Conservation (phyloP, 2,113 vertebrate genomes). For the Camelus dromedarius region DNA sequence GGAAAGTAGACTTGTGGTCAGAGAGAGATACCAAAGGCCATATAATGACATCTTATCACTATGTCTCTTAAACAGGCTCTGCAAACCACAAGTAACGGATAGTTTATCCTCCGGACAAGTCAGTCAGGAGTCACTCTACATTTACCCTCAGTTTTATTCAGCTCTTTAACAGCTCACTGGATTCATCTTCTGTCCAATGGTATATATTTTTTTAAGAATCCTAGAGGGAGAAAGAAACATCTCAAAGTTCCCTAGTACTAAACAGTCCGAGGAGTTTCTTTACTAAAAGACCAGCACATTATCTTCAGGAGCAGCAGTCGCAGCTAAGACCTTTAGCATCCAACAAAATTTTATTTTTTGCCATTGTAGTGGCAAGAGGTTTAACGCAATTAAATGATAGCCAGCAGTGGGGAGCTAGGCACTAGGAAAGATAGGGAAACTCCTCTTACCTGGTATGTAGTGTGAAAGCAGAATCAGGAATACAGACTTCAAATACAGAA, state of each 20-base stretch:
- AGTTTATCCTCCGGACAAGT: not conserved
- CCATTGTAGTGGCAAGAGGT: not conserved
- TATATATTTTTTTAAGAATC: not conserved
- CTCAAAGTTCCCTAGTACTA: not conserved
- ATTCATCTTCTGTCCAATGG: not conserved
- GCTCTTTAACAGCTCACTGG: not conserved
- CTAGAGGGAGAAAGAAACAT: not conserved
- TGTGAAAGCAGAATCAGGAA: conserved; percentile 36
- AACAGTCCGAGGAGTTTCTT: not conserved
- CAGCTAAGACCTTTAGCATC: not conserved
- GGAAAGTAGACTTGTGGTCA: not conserved
- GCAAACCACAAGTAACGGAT: not conserved
- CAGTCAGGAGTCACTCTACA: not conserved
- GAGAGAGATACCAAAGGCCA: not conserved
- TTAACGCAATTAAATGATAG: not conserved
- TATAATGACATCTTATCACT: not conserved
- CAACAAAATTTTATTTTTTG: not conserved
- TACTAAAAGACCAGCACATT: not conserved
- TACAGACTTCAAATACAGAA: not conserved
- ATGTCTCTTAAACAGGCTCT: not conserved
- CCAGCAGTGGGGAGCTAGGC: not conserved
- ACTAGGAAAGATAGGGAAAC: not conserved
- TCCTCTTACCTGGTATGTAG: not conserved
- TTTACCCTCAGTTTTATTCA: not conserved
- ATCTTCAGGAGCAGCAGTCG: not conserved